Evolutionary conservation across 2,888 invertebrate genomes (phyloP), one percentile per base, ranked within the genome.

Genomic region (Neoaliturus tenellus): DNA sequence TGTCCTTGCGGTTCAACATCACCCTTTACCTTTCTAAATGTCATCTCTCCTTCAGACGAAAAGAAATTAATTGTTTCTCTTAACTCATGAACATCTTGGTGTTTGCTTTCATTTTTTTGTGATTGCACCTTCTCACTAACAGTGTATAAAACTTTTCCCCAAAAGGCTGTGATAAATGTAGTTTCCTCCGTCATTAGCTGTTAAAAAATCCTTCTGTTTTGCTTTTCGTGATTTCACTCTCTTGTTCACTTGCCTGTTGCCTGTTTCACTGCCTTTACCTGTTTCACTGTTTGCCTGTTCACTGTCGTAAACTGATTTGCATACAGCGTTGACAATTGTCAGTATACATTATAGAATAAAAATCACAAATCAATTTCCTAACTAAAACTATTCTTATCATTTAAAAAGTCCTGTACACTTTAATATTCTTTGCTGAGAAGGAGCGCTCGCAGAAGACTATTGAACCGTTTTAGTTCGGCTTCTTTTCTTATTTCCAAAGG

Each of bases 181-280:
- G 12, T 39, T 39, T 39, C 39, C 12, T 39, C 12, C 12, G 39
- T 39, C 39, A 12, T 5, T 5, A 39, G 39, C 12, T 39, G 39
- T 5, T 39, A 8, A 39, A 39, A 39, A 39, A 12, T 39, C 39
- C 39, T 39, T 39, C 20, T 14, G 39, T 44, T 44, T 75, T 75
- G 41, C 28, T 75, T 48, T 39, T 75, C n/a, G 44, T 75, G 28
- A 75, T 75, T 28, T n/a, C 75, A 67, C 67, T 67, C 75, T 75
- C 25, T 75, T 75, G 17, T 75, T 39, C 44, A 44, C 75, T 75
- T 39, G n/a, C 41, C 41, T 41, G 20, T n/a, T 5, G 41, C 41
- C n/a, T 44, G 39, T 48, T 75, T 75, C 25, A 75, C 20, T n/a
- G 75, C 44, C 10, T 44, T 75, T 75, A n/a, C n/a, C n/a, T n/a